These are phyloP conservation scores for Maconellicoccus hirsutus DNA, from an alignment of 1,140 invertebrate species.

Conservation along the genomic window DNA sequence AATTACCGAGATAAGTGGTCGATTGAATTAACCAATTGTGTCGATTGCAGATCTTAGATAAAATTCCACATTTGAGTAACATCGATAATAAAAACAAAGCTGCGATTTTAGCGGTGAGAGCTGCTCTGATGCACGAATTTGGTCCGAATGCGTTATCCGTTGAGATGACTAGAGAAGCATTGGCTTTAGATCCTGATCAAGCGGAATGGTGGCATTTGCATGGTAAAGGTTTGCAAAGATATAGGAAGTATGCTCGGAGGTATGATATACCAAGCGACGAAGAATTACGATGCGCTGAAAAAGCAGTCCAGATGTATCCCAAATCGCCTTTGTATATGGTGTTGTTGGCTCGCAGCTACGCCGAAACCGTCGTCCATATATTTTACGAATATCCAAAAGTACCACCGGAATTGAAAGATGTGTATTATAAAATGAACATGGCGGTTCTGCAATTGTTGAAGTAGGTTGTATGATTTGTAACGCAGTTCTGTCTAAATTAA, in stretches of 20 bases:
- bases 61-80: background rate
- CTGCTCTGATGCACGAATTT: background rate
- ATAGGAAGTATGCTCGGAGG: background rate
- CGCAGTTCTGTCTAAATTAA: background rate
- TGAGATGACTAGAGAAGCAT: background rate
- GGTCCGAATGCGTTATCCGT: background rate
- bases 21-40: background rate
- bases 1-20: background rate
- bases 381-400: background rate
- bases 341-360: background rate
- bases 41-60: background rate
- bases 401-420: background rate
- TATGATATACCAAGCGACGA: background rate
- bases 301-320: background rate
- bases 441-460: background rate
- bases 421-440: background rate
- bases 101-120: background rate
- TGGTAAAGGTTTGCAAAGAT: background rate
- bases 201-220: background rate
- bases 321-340: background rate
- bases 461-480: too few relatives aligned
- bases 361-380: background rate
- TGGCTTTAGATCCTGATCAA: background rate
- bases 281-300: background rate
- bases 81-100: conserved; percentile 5